phyloP scores from a whole-genome alignment of 2,113 vertebrate species.

The Peromyscus leucopus region DNA sequence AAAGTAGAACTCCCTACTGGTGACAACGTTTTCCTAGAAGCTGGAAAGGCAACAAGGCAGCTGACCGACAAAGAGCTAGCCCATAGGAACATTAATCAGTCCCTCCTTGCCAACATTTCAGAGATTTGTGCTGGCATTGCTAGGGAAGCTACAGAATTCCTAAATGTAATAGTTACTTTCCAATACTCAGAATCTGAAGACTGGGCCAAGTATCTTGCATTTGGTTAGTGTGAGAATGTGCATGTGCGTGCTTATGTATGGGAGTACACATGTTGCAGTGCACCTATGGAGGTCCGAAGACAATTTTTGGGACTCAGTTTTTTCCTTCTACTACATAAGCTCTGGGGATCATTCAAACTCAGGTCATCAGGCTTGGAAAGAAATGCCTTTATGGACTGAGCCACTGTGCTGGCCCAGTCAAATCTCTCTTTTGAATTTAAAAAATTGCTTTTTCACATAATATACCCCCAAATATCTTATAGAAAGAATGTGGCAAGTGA shows the following conservation, averaged over 20 bases:
- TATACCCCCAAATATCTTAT: neutral
- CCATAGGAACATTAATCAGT: neutral
- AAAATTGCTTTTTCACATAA: neutral
- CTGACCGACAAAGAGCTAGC: neutral
- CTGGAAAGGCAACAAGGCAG: neutral
- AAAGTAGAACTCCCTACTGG: neutral
- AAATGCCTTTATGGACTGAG: neutral
- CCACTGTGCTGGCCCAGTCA: neutral
- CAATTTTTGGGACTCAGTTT: neutral
- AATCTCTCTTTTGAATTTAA: neutral
- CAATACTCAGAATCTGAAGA: conserved; percentile 90
- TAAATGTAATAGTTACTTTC: conserved; percentile 67
- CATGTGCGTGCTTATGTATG: neutral
- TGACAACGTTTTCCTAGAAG: neutral
- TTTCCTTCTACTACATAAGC: neutral
- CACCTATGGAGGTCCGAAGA: neutral
- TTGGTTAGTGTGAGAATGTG: neutral
- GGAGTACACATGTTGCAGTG: neutral
- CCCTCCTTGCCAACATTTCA: neutral
- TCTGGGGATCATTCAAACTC: neutral
- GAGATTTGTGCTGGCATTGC: neutral
- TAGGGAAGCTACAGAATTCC: conserved; percentile 89
- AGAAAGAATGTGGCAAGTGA: neutral
- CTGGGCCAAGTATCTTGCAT: conserved; percentile 83
- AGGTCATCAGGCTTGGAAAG: neutral